Evolutionary conservation across 2,113 vertebrate species (phyloP).

Genomic region (Calonectris borealis): DNA sequence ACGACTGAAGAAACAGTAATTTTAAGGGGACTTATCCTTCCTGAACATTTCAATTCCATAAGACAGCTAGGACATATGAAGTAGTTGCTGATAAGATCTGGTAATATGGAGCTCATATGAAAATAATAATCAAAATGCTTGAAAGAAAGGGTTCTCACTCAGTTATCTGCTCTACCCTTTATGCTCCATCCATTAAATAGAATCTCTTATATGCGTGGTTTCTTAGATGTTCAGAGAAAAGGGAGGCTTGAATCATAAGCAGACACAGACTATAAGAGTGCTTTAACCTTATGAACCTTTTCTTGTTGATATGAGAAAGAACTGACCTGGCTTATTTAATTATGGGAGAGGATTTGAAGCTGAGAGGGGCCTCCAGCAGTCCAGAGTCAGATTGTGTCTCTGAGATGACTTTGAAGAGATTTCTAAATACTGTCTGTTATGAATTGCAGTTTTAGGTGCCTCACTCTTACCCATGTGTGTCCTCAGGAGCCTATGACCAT

Average conservation of each 20-base stretch:
- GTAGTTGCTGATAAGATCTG: neutral
- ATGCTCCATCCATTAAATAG: neutral
- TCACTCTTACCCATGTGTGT: neutral
- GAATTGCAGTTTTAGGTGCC: neutral
- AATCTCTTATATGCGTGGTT: neutral
- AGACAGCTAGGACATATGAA: neutral
- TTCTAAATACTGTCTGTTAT: neutral
- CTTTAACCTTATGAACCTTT: neutral
- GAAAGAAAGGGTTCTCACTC: neutral
- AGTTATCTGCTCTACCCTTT: neutral
- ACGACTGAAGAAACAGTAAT: neutral
- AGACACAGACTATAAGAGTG: neutral
- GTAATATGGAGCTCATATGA: neutral
- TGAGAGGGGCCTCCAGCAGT: neutral
- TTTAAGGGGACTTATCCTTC: neutral
- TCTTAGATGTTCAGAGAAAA: neutral
- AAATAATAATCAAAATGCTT: slow-evolving; percentile 29
- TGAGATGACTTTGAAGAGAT: neutral
- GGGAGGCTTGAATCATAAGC: neutral
- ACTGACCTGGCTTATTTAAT: neutral
- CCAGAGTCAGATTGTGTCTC: neutral
- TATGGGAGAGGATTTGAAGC: neutral
- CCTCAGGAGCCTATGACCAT: neutral
- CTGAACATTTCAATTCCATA: neutral
- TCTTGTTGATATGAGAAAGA: neutral